Percentiles rank a stretch among this genome's conserved stretches.
These are phyloP conservation scores for Notarius lentiginosus DNA, from an alignment of 2,113 vertebrate species.

Conservation along the genomic window DNA sequence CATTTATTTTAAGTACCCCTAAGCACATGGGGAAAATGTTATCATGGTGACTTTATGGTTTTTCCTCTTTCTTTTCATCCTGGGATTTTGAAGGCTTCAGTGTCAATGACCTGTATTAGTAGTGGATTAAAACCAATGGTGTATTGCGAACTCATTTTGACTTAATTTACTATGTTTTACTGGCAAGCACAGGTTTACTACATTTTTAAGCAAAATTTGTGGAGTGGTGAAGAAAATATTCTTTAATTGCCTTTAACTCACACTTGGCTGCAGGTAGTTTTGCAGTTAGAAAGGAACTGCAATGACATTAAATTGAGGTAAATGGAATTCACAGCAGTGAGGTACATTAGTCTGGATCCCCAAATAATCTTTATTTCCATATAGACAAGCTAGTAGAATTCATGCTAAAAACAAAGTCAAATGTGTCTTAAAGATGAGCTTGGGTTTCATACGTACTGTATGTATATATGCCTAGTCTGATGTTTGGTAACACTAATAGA, in stretches of 20 bases:
- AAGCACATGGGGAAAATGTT: slow-evolving; percentile 16
- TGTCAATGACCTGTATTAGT: slow-evolving; percentile 25
- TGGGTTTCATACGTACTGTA: not conserved
- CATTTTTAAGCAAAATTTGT: slow-evolving; percentile 18
- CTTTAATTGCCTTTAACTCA: slow-evolving; percentile 22
- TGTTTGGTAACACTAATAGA: not conserved
- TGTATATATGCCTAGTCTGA: not conserved
- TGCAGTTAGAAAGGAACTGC: slow-evolving; percentile 3
- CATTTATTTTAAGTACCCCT: slow-evolving; percentile 26
- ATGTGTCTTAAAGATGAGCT: slow-evolving; percentile 64
- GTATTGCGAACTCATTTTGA: slow-evolving; percentile 14
- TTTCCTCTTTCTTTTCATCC: slow-evolving; percentile 22
- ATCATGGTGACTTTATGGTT: not conserved
- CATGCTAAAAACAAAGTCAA: slow-evolving; percentile 40
- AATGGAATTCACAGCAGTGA: slow-evolving; percentile 19
- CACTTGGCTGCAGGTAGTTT: not conserved
- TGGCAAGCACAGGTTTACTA: slow-evolving; percentile 22
- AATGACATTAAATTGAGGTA: slow-evolving; percentile 14
- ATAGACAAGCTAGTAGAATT: slow-evolving; percentile 45
- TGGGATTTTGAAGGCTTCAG: slow-evolving; percentile 1
- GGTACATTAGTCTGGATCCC: slow-evolving; percentile 11
- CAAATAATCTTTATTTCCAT: slow-evolving; percentile 64
- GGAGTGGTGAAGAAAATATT: slow-evolving; percentile 11
- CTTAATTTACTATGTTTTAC: slow-evolving; percentile 3
- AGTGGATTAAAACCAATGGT: not conserved